Evolutionary conservation across 2,888 invertebrate genomes (phyloP).

Genomic region (Trilocha varians): DNA sequence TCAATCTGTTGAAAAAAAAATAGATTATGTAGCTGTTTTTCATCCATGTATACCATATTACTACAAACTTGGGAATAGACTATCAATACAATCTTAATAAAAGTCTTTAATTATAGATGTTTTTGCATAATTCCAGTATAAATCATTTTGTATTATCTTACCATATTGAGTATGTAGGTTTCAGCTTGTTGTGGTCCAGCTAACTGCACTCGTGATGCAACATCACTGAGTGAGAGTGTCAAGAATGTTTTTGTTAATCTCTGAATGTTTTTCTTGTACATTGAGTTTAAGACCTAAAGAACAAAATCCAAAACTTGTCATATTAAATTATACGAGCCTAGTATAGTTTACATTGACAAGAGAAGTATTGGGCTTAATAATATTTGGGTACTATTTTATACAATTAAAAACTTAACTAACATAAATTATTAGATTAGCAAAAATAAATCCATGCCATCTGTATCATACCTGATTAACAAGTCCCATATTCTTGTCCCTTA

Average conservation of each 20-base stretch:
- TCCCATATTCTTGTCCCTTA: slow-evolving; percentile 84
- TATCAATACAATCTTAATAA: too few species aligned
- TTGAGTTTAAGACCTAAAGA: slow-evolving; percentile 83
- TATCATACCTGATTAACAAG: slow-evolving; percentile 79
- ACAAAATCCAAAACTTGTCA: neutral
- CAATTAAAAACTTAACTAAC: too few species aligned
- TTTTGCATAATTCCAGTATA: too few species aligned
- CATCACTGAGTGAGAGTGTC: slow-evolving; percentile 90
- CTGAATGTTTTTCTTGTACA: slow-evolving; percentile 97
- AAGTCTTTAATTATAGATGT: too few species aligned
- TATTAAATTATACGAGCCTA: too few species aligned
- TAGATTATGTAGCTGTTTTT: too few species aligned
- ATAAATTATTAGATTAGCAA: too few species aligned
- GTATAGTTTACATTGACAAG: too few species aligned
- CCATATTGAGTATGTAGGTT: slow-evolving; percentile 95
- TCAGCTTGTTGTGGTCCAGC: slow-evolving; percentile 91
- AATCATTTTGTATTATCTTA: slow-evolving; percentile 39
- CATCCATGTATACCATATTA: neutral
- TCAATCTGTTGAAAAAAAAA: slow-evolving; percentile 87
- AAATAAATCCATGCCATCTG: neutral
- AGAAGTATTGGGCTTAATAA: too few species aligned
- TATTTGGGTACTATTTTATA: too few species aligned
- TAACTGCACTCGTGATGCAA: slow-evolving; percentile 91
- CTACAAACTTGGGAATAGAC: neutral
- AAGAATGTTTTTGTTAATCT: slow-evolving; percentile 95